Evolutionary conservation across 1,140 invertebrate species (phyloP).

Genomic region (Drosophila truncata): DNA sequence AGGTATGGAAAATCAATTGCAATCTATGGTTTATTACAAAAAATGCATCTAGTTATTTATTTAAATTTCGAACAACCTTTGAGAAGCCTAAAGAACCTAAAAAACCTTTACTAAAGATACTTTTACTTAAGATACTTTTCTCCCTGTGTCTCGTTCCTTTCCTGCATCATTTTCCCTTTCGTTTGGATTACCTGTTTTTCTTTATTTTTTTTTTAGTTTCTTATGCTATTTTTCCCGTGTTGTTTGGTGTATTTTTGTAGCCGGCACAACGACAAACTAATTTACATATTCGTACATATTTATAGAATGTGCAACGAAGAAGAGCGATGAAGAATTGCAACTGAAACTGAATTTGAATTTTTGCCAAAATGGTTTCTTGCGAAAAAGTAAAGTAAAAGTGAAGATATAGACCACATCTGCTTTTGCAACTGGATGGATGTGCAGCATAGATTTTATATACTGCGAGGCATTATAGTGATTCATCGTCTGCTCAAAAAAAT

Average conservation of each 20-base stretch:
- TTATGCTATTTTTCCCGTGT: conserved; percentile 18
- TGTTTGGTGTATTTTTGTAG: conserved; percentile 30
- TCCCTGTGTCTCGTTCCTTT: neutral
- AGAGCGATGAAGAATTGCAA: conserved; percentile 20
- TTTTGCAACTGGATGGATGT: too few species aligned
- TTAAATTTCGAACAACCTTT: rapidly evolving
- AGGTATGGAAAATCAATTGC: neutral
- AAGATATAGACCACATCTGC: conserved; percentile 47
- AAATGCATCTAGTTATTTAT: neutral
- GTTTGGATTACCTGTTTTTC: conserved; percentile 32
- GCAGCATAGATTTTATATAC: conserved; percentile 1
- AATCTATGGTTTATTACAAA: neutral
- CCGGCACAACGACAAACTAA: conserved; percentile 48
- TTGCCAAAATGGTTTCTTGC: conserved; percentile 30
- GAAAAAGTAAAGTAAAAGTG: conserved; percentile 38
- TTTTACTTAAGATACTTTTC: neutral
- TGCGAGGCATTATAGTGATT: conserved; percentile 33
- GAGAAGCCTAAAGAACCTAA: too few species aligned
- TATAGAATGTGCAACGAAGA: conserved; percentile 61
- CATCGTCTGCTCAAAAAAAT: conserved; percentile 14
- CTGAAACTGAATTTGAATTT: conserved; percentile 28
- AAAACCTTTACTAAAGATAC: too few species aligned
- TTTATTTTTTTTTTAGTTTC: conserved; percentile 14
- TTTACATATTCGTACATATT: conserved; percentile 71
- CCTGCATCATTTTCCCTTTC: conserved; percentile 44